Conservation (phyloP, 2,888 invertebrate genomes). For the Drosophila barbarae region DNA sequence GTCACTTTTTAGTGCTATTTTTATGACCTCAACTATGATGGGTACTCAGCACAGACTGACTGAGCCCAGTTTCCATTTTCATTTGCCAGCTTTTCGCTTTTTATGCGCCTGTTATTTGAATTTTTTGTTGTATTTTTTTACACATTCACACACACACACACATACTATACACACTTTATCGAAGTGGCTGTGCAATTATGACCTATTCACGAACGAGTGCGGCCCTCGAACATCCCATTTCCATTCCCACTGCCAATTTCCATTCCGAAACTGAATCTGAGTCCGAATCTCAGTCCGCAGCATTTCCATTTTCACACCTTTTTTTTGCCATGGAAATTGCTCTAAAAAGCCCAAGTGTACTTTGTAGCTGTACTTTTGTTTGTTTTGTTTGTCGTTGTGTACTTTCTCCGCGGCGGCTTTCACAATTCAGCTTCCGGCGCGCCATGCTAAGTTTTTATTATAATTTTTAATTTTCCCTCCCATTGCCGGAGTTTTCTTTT, state of each 20-base stretch:
- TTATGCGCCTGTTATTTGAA: slow-evolving; percentile 11
- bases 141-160: slow-evolving; percentile 1
- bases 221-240: slow-evolving; percentile 19
- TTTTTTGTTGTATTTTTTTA: neutral
- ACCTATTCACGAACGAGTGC: slow-evolving; percentile 26
- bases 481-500: neutral
- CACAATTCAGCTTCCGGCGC: slow-evolving; percentile 18
- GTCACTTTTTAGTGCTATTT: slow-evolving; percentile 21
- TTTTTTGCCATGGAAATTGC: slow-evolving; percentile 15
- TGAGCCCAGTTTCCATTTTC: slow-evolving; percentile 28
- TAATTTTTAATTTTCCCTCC: slow-evolving; percentile 3
- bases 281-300: slow-evolving; percentile 1
- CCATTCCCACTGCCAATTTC: neutral
- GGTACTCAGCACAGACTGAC: slow-evolving; percentile 5
- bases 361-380: slow-evolving; percentile 15
- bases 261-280: neutral
- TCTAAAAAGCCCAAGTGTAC: slow-evolving; percentile 17
- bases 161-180: neutral
- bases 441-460: slow-evolving; percentile 1
- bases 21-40: slow-evolving; percentile 24
- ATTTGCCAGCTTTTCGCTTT: slow-evolving; percentile 18
- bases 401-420: slow-evolving; percentile 33
- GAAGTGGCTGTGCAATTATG: slow-evolving; percentile 20
- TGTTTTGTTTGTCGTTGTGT: slow-evolving; percentile 11
- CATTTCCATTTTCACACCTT: slow-evolving; percentile 26